Evolutionary conservation across 2,797 vertebrate genomes (phyloP), one percentile per base, ranked within the genome.

Genomic region (Lepidocolaptes lacrymiger): DNA sequence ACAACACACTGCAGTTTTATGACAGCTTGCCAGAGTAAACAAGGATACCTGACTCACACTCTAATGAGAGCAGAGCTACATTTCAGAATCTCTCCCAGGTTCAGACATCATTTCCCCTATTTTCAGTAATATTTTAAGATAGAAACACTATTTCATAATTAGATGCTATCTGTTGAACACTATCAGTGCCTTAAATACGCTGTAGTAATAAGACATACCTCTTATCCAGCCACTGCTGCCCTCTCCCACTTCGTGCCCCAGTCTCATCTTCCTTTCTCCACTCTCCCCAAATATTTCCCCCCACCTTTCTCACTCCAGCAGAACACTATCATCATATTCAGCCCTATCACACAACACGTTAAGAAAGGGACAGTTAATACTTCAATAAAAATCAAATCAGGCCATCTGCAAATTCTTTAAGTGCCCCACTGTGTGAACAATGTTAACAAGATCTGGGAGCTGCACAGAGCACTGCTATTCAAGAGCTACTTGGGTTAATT

Each of bases 41-140:
- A 94, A 96, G 88, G 71, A 94, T 89, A 93, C 84, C 88, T 82
- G 88, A 97, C 88, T 95, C 88, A 85, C 48, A 18, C 69, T 27
- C 39, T 87, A 87, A 93, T 63, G 59, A 91, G 59, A 91, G 37
- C 36, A 79, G 8, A 91, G 86, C 49, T 41, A 7, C 48, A n/a
- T 28, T 68, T 61, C 74, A 92, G 77, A 85, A 52, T 85, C 39
- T 49, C 59, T 52, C 80, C 54, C 48, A 64, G 56, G 30, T 59
- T 81, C 80, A 93, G 43, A 55, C 18, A 82, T 8, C 37, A 30
- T 63, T 43, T 32, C 23, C 54, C n/a, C 49, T 51, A 17, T 48
- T 78, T 90, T 84, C 54, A 72, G 51, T 24, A 88, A 37, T 89
- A 84, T 72, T 93, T 83, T 73, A 63, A 80, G 56, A 84, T 11